Conservation (phyloP, 2,113 vertebrate genomes). For the Triplophysa dalaica region DNA sequence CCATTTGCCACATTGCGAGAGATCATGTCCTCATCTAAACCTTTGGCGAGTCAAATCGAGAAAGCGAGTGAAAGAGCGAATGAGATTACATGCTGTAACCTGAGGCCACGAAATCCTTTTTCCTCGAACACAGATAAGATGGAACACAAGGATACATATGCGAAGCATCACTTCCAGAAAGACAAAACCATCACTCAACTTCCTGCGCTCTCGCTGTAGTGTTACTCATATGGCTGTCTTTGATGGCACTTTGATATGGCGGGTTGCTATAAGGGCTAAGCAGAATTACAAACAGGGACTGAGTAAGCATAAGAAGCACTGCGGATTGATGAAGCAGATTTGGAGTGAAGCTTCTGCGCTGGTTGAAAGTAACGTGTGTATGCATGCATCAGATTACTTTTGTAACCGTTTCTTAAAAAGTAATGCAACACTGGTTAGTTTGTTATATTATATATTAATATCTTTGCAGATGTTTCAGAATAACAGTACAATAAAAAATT, state of each 20-base stretch:
- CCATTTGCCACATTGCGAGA: slow-evolving; percentile 1
- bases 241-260: slow-evolving; percentile 17
- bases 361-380: no score
- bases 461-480: no score
- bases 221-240: slow-evolving; percentile 38
- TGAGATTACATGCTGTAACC: slow-evolving; percentile 27
- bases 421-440: no score
- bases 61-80: slow-evolving; percentile 14
- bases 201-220: slow-evolving; percentile 15
- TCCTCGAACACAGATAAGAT: slow-evolving; percentile 41
- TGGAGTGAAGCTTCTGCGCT: background rate
- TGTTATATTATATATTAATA: no score
- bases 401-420: no score
- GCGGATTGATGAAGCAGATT: slow-evolving; percentile 7
- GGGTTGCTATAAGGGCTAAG: background rate
- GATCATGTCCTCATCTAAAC: slow-evolving; percentile 22
- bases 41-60: background rate
- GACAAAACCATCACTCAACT: slow-evolving; percentile 25
- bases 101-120: slow-evolving; percentile 26
- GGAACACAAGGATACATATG: slow-evolving; percentile 30
- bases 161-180: slow-evolving; percentile 34
- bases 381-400: no score
- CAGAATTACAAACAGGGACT: slow-evolving; percentile 1
- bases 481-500: no score
- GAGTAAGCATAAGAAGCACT: background rate